Conservation (phyloP, 2,888 invertebrate genomes). For the Liposcelis brunnea region DNA sequence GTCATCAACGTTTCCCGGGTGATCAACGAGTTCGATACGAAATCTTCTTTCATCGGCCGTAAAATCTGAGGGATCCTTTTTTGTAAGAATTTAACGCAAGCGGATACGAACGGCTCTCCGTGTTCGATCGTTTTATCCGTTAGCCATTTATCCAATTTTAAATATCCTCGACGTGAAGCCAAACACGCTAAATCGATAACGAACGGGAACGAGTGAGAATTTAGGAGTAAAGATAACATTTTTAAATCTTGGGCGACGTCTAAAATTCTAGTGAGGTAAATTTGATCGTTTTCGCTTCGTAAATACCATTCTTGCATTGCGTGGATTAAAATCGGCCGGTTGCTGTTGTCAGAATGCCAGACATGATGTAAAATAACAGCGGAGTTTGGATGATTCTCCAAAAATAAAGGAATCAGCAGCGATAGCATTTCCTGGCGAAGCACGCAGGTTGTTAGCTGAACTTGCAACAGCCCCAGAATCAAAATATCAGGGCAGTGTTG, state of each 20-base stretch:
- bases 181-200: constrained; percentile 95
- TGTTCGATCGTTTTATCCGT: constrained; percentile 93
- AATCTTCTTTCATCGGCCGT: constrained; percentile 58
- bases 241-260: constrained; percentile 81
- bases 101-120: constrained; percentile 74
- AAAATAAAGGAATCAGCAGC: constrained; percentile 77
- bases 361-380: constrained; percentile 91
- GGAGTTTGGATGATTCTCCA: constrained; percentile 91
- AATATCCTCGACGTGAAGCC: constrained; percentile 88
- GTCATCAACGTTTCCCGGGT: constrained; percentile 82
- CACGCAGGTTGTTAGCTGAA: constrained; percentile 58
- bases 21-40: constrained; percentile 64
- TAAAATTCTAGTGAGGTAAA: constrained; percentile 78
- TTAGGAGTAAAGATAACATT: constrained; percentile 78
- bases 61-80: constrained; percentile 77
- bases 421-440: constrained; percentile 74
- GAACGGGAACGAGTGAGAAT: constrained; percentile 81
- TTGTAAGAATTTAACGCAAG: constrained; percentile 74
- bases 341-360: constrained; percentile 49
- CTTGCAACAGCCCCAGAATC: constrained; percentile 73
- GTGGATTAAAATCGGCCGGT: constrained; percentile 78
- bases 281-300: constrained; percentile 82
- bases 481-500: constrained; percentile 91
- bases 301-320: constrained; percentile 97
- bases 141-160: constrained; percentile 97